Base-by-base conservation (phyloP, 1,140 invertebrate species). In the Stegodyphus mimosarum region DNA sequence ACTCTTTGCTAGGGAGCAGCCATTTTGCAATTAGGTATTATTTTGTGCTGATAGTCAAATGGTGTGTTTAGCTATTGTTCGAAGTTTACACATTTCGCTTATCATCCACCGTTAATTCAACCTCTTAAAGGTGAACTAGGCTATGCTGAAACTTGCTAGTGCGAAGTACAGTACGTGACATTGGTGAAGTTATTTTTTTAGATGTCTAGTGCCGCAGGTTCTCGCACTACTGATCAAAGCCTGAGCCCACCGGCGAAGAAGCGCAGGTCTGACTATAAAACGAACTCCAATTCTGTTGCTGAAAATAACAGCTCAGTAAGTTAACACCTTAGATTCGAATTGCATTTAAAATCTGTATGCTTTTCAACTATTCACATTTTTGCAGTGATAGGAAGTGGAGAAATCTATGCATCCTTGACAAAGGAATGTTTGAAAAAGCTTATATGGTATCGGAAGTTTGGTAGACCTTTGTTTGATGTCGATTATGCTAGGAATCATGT, bases 201-300 rank as follows among this genome's bases (percentile, higher is more conserved):
- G 85, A 86, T 86, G 85, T 86, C 85, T 86, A 86, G 85, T 86
- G 85, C 71, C 49, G 60, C 70, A 86, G 69, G 71, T 86, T 80
- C 83, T 67, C 81, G 63, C 72, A 84, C 60, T 71, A 81, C 63
- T 70, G 76, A 79, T 77, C 71, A 69, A 74, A 78, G 67, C 83
- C 83, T 86, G 83, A 86, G 85, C 85, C 85, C 85, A 80, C 85
- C 85, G 77, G 76, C 85, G 74, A 86, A 86, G 64, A 86, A 80
- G 72, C 77, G 77, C 51, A 86, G 64, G 77, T 49, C 71, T 75
- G 85, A 79, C 17, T 53, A 63, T 73, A 53, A 51, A 55, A 51
- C 55, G 48, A 64, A 76, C 52, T 81, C 84, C 17, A 86, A 66
- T 74, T 74, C 76, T 49, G 50, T 33, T 67, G 55, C 48, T 66